These are phyloP conservation scores for Pyrgilauda ruficollis DNA, from an alignment of 2,113 vertebrate species.

Conservation along the genomic window DNA sequence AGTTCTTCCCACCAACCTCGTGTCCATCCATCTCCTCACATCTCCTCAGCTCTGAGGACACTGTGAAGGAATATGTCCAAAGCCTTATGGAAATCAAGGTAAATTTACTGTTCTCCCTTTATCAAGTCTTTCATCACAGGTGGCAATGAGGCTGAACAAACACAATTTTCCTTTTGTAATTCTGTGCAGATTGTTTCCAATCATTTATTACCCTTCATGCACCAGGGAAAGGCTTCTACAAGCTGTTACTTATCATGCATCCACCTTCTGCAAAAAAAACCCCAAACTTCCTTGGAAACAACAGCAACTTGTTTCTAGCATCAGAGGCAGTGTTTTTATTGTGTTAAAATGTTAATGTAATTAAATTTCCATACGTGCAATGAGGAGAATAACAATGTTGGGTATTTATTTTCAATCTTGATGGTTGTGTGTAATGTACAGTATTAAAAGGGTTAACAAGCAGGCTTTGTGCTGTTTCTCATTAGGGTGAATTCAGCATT, in stretches of 20 bases:
- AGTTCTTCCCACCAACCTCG: not conserved
- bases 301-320: not conserved
- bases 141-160: not conserved
- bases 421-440: not conserved
- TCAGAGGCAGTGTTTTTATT: not conserved
- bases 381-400: not conserved
- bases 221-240: not conserved
- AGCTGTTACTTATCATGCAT: not conserved
- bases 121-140: not conserved
- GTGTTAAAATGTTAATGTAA: not conserved
- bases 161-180: not conserved
- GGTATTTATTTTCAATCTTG: not conserved
- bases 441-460: constrained; percentile 11
- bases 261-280: not conserved
- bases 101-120: not conserved
- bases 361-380: not conserved
- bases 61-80: not conserved
- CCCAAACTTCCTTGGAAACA: not conserved
- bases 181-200: not conserved
- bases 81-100: not conserved
- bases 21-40: not conserved
- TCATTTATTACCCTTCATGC: not conserved
- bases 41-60: not conserved
- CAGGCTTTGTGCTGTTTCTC: constrained; percentile 31
- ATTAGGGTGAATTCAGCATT: not conserved